These are phyloP conservation scores for Melierax canorus DNA, from an alignment of 2,113 vertebrate genomes.

Conservation along the genomic window DNA sequence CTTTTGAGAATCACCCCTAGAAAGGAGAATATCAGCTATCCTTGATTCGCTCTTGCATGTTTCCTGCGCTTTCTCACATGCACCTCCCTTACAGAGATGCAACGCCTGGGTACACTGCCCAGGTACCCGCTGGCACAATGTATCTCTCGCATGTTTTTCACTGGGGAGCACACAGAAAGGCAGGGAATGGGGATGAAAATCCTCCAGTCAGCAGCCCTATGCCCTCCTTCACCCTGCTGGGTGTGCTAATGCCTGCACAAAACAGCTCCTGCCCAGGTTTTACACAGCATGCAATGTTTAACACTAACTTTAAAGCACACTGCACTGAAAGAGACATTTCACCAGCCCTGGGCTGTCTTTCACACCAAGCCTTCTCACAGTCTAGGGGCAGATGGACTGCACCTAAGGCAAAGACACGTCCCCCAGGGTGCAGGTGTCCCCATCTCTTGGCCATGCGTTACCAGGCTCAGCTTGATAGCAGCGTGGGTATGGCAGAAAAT, in stretches of 20 bases:
- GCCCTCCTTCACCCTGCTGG: neutral
- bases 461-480: neutral
- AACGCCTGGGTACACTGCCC: fast-evolving
- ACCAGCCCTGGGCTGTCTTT: neutral
- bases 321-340: neutral
- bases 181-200: neutral
- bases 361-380: neutral
- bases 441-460: fast-evolving
- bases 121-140: neutral
- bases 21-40: neutral
- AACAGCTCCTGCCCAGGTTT: neutral
- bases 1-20: neutral
- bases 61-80: neutral
- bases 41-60: neutral
- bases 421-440: too few relatives aligned
- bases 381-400: neutral
- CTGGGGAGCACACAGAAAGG: neutral
- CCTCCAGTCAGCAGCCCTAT: neutral
- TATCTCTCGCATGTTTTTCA: neutral
- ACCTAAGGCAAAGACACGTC: neutral
- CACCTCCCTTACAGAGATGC: neutral
- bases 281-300: neutral
- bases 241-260: neutral
- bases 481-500: neutral
- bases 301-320: neutral